Evolutionary conservation across 2,113 vertebrate species (phyloP).

Genomic region (Heterocephalus glaber): DNA sequence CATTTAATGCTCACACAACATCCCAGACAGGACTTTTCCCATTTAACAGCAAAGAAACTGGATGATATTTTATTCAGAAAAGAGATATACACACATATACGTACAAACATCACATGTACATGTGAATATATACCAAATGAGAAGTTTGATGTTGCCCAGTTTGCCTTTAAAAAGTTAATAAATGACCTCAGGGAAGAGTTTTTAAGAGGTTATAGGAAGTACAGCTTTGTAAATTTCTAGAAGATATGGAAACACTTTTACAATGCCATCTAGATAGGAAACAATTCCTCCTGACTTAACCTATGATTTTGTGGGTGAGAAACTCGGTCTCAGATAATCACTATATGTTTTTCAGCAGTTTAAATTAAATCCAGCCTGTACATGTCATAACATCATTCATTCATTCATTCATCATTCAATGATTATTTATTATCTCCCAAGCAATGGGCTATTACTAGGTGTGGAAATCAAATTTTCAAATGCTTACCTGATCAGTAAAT

Average conservation of each 20-base stretch:
- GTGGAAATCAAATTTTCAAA: neutral
- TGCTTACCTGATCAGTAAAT: neutral
- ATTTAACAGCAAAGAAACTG: neutral
- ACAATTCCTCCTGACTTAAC: neutral
- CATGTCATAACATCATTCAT: neutral
- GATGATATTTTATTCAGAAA: neutral
- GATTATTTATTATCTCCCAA: neutral
- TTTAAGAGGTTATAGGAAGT: neutral
- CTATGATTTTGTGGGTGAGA: neutral
- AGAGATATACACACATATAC: neutral
- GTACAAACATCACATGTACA: neutral
- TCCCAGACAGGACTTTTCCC: neutral
- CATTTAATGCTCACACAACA: neutral
- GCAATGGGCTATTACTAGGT: neutral
- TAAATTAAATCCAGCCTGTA: neutral
- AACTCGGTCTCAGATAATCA: neutral
- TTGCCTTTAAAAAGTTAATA: neutral
- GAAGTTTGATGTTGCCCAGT: neutral
- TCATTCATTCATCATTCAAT: neutral
- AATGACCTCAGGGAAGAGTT: neutral
- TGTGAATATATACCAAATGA: neutral
- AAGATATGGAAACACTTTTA: neutral
- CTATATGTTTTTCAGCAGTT: neutral
- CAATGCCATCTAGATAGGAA: neutral
- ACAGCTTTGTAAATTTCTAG: neutral